Percentiles rank a stretch among this genome's conserved stretches.
Evolutionary conservation across 2,888 invertebrate species (phyloP).

Genomic region (Tiliacea citrago): DNA sequence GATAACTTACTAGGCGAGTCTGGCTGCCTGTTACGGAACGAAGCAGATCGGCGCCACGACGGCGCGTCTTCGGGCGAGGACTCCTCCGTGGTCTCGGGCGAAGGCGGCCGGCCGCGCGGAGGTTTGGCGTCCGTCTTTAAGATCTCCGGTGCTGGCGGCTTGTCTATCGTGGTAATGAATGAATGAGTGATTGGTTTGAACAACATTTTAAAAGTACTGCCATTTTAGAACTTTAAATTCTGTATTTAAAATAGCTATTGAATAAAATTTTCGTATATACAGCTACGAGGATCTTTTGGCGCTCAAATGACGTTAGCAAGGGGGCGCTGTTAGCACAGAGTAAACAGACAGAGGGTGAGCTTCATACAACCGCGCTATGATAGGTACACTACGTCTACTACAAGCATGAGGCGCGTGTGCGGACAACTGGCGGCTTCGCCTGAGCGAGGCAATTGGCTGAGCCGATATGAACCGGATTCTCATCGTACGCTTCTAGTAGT

Average conservation of each 20-base stretch:
- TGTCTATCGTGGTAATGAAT: slow-evolving; percentile 75
- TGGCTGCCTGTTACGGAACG: slow-evolving; percentile 81
- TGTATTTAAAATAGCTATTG: neutral
- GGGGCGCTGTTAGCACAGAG: neutral
- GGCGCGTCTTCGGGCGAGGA: slow-evolving; percentile 80
- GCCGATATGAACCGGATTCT: too few species aligned
- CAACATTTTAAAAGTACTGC: slow-evolving; percentile 39
- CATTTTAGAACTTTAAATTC: neutral
- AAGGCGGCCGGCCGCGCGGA: slow-evolving; percentile 83
- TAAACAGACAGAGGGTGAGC: too few species aligned
- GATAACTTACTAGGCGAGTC: slow-evolving; percentile 78
- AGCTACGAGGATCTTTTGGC: neutral
- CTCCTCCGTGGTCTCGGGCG: slow-evolving; percentile 79
- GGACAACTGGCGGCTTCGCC: too few species aligned
- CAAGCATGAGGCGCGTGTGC: too few species aligned
- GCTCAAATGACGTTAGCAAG: neutral
- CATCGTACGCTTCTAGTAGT: too few species aligned
- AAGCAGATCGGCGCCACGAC: slow-evolving; percentile 86
- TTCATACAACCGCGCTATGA: too few species aligned
- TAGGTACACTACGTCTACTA: too few species aligned
- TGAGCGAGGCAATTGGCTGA: too few species aligned
- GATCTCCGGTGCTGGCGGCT: slow-evolving; percentile 80
- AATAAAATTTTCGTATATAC: slow-evolving; percentile 10
- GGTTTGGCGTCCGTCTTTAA: slow-evolving; percentile 87
- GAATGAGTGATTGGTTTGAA: slow-evolving; percentile 62